A percentile compares a stretch with the other conserved stretches of the same genome.
Conservation (phyloP, 2,888 invertebrate genomes). For the Eilema caniola region DNA sequence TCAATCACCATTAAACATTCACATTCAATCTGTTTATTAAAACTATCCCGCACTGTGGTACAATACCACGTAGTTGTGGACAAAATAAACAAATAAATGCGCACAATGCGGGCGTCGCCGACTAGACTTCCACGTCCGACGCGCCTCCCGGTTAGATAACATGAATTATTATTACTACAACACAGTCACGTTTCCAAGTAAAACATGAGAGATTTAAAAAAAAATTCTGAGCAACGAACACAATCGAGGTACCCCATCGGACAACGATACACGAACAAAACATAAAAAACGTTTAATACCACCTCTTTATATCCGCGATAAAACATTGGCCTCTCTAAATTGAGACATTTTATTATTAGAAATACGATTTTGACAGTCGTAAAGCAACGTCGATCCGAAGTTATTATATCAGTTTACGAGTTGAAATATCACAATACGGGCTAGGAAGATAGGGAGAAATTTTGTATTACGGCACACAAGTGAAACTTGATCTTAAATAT, state of each 20-base stretch:
- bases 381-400: conserved; percentile 74
- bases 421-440: conserved; percentile 73
- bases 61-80: conserved; percentile 30
- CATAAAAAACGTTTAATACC: conserved; percentile 75
- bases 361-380: conserved; percentile 84
- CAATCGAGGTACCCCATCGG: conserved; percentile 65
- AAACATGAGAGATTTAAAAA: conserved; percentile 48
- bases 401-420: conserved; percentile 82
- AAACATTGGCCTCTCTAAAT: conserved; percentile 82
- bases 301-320: conserved; percentile 77
- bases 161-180: conserved; percentile 68
- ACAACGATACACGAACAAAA: conserved; percentile 70
- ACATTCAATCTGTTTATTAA: conserved; percentile 35
- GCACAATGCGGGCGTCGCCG: conserved; percentile 58
- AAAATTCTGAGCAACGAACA: conserved; percentile 39
- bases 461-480: conserved; percentile 41
- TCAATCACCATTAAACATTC: conserved; percentile 27
- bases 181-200: conserved; percentile 62
- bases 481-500: conserved; percentile 43
- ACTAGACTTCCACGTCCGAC: conserved; percentile 61
- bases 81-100: conserved; percentile 59
- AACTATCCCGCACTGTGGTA: conserved; percentile 37
- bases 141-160: conserved; percentile 69
- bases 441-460: conserved; percentile 54
- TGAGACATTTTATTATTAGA: conserved; percentile 86